Evolutionary conservation across 92 coral and sea anemone species (phyloP), one percentile per base, ranked within the genome.

Genomic region (Porites cylindrica): DNA sequence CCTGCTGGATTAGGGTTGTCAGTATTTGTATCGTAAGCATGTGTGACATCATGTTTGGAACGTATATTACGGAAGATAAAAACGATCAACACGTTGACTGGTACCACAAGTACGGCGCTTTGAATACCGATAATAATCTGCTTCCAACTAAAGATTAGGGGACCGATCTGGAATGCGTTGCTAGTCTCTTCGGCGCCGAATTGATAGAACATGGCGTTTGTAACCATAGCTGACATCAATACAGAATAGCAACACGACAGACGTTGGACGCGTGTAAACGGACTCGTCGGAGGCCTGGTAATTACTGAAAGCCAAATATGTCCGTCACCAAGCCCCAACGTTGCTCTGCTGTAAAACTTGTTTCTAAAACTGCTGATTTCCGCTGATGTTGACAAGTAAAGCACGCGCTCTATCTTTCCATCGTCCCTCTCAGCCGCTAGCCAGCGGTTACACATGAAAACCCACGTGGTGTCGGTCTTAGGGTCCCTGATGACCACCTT

Each of bases 241-340:
- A 96, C 90, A 17, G 96, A 96, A 19, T 95, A 89, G 74, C 98
- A 95, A 81, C 99, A 96, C 17, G 99, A 93, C 51, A 96, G 92
- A 66, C 99, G 93, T 73, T 96, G 99, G 79, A 96, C 96, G 62
- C 99, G 98, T 53, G 99, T 96, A 71, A 96, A 96, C 23, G 90
- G 93, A 80, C 99, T 96, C 76, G 93, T 88, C 6, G 99, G 98
- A 16, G 98, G 98, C 83, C 99, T 95, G 76, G 99, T 91, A 66
- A 95, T 82, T 16, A 96, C 96, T 47, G 99, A 96, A 14, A 96
- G 89, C 99, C 99, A 96, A 13, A 96, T 88, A 77, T 96, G 99
- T 59, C 97, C 99, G 88, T 96, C 99, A 43, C 97, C 98, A 23
- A 96, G 83, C 70, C 97, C 99, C 61, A 84, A 77, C 9, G 94